Evolutionary conservation across 2,888 invertebrate species (phyloP).

Genomic region (Lasioglossum malachurum): DNA sequence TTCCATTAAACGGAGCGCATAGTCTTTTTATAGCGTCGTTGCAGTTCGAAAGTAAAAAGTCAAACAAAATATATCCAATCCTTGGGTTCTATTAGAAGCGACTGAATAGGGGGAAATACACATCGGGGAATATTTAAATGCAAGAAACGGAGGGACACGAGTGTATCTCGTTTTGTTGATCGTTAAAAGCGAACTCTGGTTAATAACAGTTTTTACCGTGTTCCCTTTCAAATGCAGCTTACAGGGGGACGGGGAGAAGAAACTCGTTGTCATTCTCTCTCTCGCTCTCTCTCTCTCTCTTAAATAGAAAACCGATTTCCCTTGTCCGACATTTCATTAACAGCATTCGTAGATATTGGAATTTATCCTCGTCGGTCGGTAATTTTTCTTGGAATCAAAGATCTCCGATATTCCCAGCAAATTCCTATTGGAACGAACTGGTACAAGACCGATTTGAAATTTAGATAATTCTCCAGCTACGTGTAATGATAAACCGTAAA

Average conservation of each 20-base stretch:
- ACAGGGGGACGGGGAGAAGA: background rate
- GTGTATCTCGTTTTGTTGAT: background rate
- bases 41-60: background rate
- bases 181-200: constrained; percentile 4
- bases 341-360: background rate
- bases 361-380: background rate
- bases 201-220: constrained; percentile 5
- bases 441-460: background rate
- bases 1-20: background rate
- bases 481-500: background rate
- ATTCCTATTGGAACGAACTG: background rate
- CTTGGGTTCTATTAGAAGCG: constrained; percentile 17
- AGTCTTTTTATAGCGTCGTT: background rate
- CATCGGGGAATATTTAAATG: background rate
- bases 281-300: too few species aligned
- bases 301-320: constrained; percentile 11
- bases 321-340: constrained; percentile 10
- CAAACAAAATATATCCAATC: constrained; percentile 4
- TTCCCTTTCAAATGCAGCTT: background rate
- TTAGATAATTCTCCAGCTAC: background rate
- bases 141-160: background rate
- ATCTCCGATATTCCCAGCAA: background rate
- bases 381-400: background rate
- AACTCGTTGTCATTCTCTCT: background rate
- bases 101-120: background rate